These are phyloP conservation scores for Gastrophryne carolinensis DNA, from an alignment of 2,797 vertebrate species.

Conservation along the genomic window DNA sequence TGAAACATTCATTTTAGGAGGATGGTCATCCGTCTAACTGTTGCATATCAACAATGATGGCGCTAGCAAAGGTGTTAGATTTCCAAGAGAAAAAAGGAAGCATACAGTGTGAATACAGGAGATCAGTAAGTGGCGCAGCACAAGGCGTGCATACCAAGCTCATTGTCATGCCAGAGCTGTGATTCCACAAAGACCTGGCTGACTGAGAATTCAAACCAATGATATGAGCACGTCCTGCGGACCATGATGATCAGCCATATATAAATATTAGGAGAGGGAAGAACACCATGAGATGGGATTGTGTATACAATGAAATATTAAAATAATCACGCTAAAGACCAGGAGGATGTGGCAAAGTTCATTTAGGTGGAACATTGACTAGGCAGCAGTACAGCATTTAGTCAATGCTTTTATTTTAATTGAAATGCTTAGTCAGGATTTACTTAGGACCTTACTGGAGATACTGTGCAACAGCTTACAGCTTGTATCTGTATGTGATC, in stretches of 20 bases:
- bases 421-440: too few relatives aligned
- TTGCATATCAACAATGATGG: too few relatives aligned
- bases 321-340: constrained; percentile 28
- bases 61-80: too few relatives aligned
- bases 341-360: neutral
- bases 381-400: too few relatives aligned
- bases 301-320: constrained; percentile 19
- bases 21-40: too few relatives aligned
- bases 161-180: constrained; percentile 24
- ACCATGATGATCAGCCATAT: constrained; percentile 44
- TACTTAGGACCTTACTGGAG: too few relatives aligned
- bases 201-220: constrained; percentile 34
- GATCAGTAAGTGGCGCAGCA: neutral
- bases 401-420: too few relatives aligned
- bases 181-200: constrained; percentile 2
- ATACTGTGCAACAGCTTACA: too few relatives aligned
- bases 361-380: neutral
- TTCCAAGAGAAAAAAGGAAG: neutral
- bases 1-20: too few relatives aligned
- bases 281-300: constrained; percentile 28
- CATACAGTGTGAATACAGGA: neutral
- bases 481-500: too few relatives aligned
- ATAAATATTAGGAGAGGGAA: constrained; percentile 38
- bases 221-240: constrained; percentile 22
- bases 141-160: neutral